Base-by-base conservation (phyloP, 2,888 invertebrate species). In the Seladonia tumulorum region DNA sequence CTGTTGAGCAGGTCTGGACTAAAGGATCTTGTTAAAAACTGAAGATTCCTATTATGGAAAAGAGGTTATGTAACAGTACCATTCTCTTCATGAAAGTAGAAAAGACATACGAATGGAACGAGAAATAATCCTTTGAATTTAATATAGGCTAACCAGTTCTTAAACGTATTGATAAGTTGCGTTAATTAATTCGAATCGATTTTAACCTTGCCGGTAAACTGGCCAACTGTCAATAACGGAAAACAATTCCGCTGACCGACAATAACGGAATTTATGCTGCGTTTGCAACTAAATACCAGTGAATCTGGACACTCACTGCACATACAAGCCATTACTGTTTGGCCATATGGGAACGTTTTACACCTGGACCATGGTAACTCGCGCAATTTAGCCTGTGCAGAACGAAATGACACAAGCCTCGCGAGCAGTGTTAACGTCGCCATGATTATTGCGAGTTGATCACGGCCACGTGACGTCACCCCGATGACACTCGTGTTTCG, bases 371-470 rank as follows among this genome's bases (percentile, higher is more conserved):
- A 87, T 49, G 91, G 82, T 45, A 92, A 89, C 76, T 93, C 89
- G 73, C 91, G 79, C 77, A 93, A 89, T 89, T 89, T 93, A 63
- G 91, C 86, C 18, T 87, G 90, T 77, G 89, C 85, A 63, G 79
- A 86, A 25, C 92, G 93, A 90, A 92, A 85, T 90, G 92, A 91
- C 87, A 92, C 88, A 84, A 94, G 87, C 84, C 93, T 93, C 72
- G 93, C 90, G 86, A 94, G 85, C 72, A 94, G 87, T 79, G 91
- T 92, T 81, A 94, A 91, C 83, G 93, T 93, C 93, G 94, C 93
- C 94, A 95, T 94, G 91, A 93, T 92, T 82, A 88, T 86, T 90
- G 88, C 84, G 86, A 87, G 88, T 47, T 79, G 80, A 81, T 82
- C 86, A 79, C 83, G 71, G 74, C 79, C 77, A 87, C 78, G 87